These are phyloP conservation scores for Cinclus cinclus DNA, from an alignment of 2,113 vertebrate genomes.

Conservation along the genomic window DNA sequence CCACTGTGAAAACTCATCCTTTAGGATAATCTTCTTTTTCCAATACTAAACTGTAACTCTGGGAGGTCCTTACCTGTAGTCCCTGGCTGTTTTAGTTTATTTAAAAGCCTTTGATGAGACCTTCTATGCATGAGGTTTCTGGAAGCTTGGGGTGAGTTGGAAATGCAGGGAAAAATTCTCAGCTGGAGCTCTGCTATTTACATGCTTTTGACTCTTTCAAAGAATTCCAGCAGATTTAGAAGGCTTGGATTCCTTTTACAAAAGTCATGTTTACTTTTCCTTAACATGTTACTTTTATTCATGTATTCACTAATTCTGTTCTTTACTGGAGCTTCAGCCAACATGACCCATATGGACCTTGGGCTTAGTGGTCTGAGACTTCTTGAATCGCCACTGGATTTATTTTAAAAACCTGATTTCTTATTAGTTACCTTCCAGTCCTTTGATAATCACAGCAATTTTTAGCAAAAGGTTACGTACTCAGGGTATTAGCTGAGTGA, in stretches of 20 bases:
- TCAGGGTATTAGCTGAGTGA: background rate
- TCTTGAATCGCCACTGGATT: background rate
- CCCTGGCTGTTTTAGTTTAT: background rate
- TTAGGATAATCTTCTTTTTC: background rate
- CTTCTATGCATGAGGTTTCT: background rate
- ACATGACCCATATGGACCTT: background rate
- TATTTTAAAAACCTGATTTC: background rate
- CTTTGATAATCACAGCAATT: slow-evolving; percentile 11
- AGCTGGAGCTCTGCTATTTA: slow-evolving; percentile 34
- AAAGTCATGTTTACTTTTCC: slow-evolving; percentile 27
- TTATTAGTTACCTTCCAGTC: slow-evolving; percentile 4
- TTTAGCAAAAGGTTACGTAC: slow-evolving; percentile 13
- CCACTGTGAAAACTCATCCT: background rate
- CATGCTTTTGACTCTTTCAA: slow-evolving; percentile 24
- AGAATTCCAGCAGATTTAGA: slow-evolving; percentile 44
- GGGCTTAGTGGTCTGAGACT: background rate
- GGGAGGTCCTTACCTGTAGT: slow-evolving; percentile 6
- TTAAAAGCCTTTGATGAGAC: slow-evolving; percentile 33
- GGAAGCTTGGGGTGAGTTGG: slow-evolving; percentile 29
- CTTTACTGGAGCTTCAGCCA: background rate
- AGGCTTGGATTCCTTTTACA: slow-evolving; percentile 21
- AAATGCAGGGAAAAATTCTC: slow-evolving; percentile 26
- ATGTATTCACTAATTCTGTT: background rate
- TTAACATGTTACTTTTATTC: slow-evolving; percentile 31
- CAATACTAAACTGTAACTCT: background rate